Evolutionary conservation across 2,888 invertebrate species (phyloP), one percentile per base, ranked within the genome.

Genomic region (Acleris cristana): DNA sequence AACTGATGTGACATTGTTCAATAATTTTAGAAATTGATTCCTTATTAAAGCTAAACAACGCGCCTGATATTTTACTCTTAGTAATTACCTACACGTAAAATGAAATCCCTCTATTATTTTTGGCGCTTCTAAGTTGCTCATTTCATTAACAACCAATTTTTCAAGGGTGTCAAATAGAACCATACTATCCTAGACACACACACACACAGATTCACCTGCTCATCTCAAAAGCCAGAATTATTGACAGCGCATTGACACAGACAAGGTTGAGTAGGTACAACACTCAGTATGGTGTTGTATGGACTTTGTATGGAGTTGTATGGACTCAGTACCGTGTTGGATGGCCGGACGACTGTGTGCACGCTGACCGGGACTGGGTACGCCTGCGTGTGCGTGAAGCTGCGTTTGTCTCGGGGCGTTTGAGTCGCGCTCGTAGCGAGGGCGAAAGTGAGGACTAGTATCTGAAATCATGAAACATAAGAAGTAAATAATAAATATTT

Each of bases 341-440:
- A 67, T 0, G 62, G 62, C 0, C 40, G 56, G 14, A 67, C 67
- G 1, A 58, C 67, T 3, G 67, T 67, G 62, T 67, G 52, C 23
- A 54, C 67, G 62, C 62, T 63, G 23, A 67, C 26, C 3, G 65
- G 65, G 16, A 51, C 51, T 10, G 62, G 58, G 53, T 67, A 67
- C 6, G 48, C 57, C 21, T 56, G 55, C 12, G 65, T 21, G 56
- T 66, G 61, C 6, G 45, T 5, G 14, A 51, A 66, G 56, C 76
- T 74, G 65, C 79, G 76, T 63, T 73, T 76, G 58, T 65, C 64
- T 16, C 79, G 78, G 12, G 53, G 40, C n/a, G 40, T 40, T 14
- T 10, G 40, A 4, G 74, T 14, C 3, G 45, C 48, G 59, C 72
- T 69, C 63, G 69, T 66, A 14, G 66, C 70, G 19, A 70, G 57